Evolutionary conservation across 2,888 invertebrate genomes (phyloP).

Genomic region (Luperina testacea): DNA sequence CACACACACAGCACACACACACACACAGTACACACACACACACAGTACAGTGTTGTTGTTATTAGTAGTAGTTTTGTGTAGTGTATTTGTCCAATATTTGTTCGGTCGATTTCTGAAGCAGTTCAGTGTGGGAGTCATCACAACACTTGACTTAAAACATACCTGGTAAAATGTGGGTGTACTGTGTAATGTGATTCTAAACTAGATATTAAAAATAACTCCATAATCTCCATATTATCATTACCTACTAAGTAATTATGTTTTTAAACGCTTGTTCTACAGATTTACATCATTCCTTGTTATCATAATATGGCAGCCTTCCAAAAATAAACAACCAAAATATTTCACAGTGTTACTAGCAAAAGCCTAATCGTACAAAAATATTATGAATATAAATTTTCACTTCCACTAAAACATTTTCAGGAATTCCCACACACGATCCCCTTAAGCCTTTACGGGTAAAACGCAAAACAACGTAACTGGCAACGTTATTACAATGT

Average conservation of each 20-base stretch:
- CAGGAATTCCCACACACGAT: conserved; percentile 35
- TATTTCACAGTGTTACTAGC: conserved; percentile 26
- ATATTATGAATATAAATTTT: conserved; percentile 60
- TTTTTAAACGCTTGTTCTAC: not conserved
- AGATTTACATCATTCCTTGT: not conserved
- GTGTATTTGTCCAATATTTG: too few relatives aligned
- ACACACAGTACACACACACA: too few relatives aligned
- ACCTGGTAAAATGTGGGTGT: not conserved
- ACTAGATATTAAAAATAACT: too few relatives aligned
- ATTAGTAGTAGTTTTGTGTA: too few relatives aligned
- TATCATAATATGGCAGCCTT: too few relatives aligned
- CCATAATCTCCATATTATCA: too few relatives aligned
- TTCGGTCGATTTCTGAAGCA: not conserved
- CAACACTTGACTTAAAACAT: not conserved
- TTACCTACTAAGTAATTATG: not conserved
- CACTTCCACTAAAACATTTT: conserved; percentile 51
- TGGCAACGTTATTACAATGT: conserved; percentile 43
- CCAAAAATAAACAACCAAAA: conserved; percentile 26
- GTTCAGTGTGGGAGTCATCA: not conserved
- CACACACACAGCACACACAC: too few relatives aligned
- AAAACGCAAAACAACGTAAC: conserved; percentile 45
- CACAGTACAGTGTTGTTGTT: too few relatives aligned
- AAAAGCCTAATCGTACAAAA: conserved; percentile 45
- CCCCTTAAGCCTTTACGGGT: conserved; percentile 46
- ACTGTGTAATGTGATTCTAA: not conserved